Conservation (phyloP, 2,888 invertebrate species). For the Pasiphila rectangulata region DNA sequence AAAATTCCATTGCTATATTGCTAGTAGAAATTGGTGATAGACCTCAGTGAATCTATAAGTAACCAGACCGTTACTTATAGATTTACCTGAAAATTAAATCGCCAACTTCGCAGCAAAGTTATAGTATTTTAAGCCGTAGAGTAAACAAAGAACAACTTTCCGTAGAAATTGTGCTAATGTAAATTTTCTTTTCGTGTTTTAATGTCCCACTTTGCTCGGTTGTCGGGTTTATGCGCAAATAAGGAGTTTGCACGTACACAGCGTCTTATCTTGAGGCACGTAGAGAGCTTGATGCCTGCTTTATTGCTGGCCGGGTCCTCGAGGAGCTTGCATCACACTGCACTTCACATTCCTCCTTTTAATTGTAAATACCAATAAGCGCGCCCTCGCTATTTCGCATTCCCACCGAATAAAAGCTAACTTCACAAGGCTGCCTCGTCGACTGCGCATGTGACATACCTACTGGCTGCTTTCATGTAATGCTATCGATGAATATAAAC, state of each 20-base stretch:
- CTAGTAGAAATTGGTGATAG: no score
- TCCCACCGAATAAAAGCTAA: background rate
- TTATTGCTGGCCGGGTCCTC: conserved; percentile 59
- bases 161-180: conserved; percentile 54
- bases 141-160: conserved; percentile 44
- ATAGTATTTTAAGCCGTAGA: conserved; percentile 38
- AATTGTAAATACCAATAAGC: conserved; percentile 42
- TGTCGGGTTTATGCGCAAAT: conserved; percentile 46
- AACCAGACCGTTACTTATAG: background rate
- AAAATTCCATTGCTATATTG: no score
- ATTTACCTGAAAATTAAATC: conserved; percentile 3
- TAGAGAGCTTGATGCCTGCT: conserved; percentile 63
- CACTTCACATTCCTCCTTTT: conserved; percentile 47
- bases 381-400: background rate
- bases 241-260: conserved; percentile 56
- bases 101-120: conserved; percentile 7
- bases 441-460: no score
- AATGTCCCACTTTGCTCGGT: conserved; percentile 47
- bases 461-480: no score
- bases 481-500: no score
- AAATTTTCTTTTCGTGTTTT: conserved; percentile 50
- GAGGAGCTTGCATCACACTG: conserved; percentile 49
- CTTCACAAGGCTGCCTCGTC: no score
- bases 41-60: background rate
- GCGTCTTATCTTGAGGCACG: conserved; percentile 61